A percentile compares a stretch with the other conserved stretches of the same genome.
These are phyloP conservation scores for Bombus turneri DNA, from an alignment of 1,140 invertebrate species.

Conservation along the genomic window DNA sequence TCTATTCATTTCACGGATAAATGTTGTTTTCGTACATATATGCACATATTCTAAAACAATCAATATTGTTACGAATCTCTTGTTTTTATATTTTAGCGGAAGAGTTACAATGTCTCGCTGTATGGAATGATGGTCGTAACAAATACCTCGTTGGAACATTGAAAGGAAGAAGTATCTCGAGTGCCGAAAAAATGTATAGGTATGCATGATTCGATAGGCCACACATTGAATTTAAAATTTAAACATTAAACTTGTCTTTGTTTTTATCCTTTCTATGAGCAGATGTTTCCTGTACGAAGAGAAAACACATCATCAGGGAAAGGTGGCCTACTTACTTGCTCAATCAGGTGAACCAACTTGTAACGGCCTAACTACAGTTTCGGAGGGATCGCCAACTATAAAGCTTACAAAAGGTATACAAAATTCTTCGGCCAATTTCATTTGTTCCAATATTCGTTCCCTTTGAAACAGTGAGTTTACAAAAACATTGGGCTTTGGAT, in stretches of 20 bases:
- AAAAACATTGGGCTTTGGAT: not conserved
- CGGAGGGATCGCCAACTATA: conserved; percentile 85
- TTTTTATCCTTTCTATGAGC: conserved; percentile 11
- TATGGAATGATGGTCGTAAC: conserved; percentile 86
- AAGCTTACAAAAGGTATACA: conserved; percentile 83
- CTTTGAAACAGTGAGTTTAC: not conserved
- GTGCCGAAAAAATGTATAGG: conserved; percentile 85
- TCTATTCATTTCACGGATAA: not conserved
- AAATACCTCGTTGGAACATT: conserved; percentile 85
- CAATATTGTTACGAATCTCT: not conserved
- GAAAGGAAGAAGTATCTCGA: conserved; percentile 78
- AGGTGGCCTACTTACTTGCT: conserved; percentile 82
- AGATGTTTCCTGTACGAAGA: conserved; percentile 86
- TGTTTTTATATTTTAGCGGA: conserved; percentile 82
- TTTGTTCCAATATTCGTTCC: not conserved
- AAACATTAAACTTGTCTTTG: not conserved
- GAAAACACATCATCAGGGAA: conserved; percentile 71
- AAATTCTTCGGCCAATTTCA: not conserved
- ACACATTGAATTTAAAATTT: not conserved
- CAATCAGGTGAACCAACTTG: conserved; percentile 86
- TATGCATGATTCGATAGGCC: conserved; percentile 29
- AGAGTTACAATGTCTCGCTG: conserved; percentile 86
- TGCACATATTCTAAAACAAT: not conserved
- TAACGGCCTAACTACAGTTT: conserved; percentile 83
- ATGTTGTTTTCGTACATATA: not conserved